A percentile compares a stretch with the other conserved stretches of the same genome.
Evolutionary conservation across 2,888 invertebrate genomes (phyloP).

Genomic region (Allacma fusca): DNA sequence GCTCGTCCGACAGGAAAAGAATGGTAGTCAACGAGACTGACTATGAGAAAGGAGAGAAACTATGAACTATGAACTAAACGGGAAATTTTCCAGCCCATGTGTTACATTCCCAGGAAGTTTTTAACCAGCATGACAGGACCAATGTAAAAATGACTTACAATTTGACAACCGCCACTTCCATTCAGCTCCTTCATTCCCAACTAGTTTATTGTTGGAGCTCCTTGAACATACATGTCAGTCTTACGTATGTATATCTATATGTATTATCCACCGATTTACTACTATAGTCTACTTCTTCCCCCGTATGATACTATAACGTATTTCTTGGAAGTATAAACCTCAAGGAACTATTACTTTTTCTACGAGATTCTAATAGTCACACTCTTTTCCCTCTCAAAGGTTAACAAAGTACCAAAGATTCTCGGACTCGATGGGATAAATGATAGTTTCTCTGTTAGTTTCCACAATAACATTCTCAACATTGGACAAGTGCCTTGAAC

Average conservation of each 20-base stretch:
- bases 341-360: not conserved
- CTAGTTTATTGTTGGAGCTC: too few relatives aligned
- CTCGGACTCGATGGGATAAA: too few relatives aligned
- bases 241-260: not conserved
- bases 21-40: not conserved
- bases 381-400: too few relatives aligned
- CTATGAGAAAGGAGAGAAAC: slow-evolving; percentile 22
- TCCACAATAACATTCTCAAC: too few relatives aligned
- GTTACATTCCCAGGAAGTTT: slow-evolving; percentile 56
- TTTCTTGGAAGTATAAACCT: too few relatives aligned
- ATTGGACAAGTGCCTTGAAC: not conserved
- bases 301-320: too few relatives aligned
- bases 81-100: slow-evolving; percentile 49
- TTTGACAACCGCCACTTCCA: slow-evolving; percentile 52
- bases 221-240: too few relatives aligned
- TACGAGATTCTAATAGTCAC: too few relatives aligned
- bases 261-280: not conserved
- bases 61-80: slow-evolving; percentile 40
- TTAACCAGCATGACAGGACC: slow-evolving; percentile 49
- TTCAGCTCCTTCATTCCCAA: not conserved
- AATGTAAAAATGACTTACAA: slow-evolving; percentile 54
- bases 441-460: too few relatives aligned
- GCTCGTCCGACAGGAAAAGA: not conserved
- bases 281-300: not conserved
- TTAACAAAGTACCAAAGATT: too few relatives aligned